Evolutionary conservation across 2,113 vertebrate species (phyloP), one percentile per base, ranked within the genome.

Genomic region (Cavia porcellus): DNA sequence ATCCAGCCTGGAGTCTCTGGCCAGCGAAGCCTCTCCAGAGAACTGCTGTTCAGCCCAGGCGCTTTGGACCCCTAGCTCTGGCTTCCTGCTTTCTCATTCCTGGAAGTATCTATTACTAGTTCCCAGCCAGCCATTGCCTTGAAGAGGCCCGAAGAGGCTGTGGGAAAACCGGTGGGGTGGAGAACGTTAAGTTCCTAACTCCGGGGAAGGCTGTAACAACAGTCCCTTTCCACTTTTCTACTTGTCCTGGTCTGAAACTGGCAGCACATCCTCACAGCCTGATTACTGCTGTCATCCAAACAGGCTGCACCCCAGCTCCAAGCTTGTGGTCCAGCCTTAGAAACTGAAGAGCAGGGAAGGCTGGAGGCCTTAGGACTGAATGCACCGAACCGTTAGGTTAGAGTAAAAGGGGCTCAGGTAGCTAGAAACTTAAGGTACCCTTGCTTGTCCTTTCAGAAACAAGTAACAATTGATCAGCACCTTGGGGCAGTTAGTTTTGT

Each of bases 231-330:
- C n/a, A 52, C 84, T 86, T 92, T 85, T 45, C 77, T 38, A 30
- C 25, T 57, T 92, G 77, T 72, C 52, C 86, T 79, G 59, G 28
- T 64, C 93, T 32, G 52, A 96, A 85, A 92, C 82, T 38, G 81
- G 89, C 86, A 74, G 47, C 86, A 47, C 20, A 52, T 92, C 75
- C 83, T 74, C 66, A 70, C 66, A 52, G 47, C 35, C 30, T 47
- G 35, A 86, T 74, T 74, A 30, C 25, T 66, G 42, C 30, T 0
- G 32, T 52, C 47, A 80, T 85, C 24, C 61, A 77, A 82, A 85
- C 45, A 92, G 75, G 68, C 70, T 0, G 20, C 17, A 87, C 45
- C 72, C 22, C 64, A 92, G 35, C 47, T 13, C 52, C 74, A 50
- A 74, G 45, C 59, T 64, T 93, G 85, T 55, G 77, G 52, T 57